Evolutionary conservation across 2,888 invertebrate species (phyloP).

Genomic region (Phytoseiulus persimilis): DNA sequence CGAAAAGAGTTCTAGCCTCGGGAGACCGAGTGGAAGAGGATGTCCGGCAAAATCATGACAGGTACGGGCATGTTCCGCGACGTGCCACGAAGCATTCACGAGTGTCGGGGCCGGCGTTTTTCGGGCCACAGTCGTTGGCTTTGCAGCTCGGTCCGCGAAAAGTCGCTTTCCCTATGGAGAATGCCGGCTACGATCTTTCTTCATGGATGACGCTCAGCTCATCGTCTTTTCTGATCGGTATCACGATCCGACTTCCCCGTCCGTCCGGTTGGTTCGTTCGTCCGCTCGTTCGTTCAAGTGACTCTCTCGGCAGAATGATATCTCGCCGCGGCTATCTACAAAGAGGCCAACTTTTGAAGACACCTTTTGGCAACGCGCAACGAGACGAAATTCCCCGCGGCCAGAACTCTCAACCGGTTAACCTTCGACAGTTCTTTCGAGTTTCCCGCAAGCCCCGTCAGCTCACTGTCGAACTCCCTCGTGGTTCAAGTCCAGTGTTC

Average conservation of each 20-base stretch:
- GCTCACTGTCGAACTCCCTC: neutral
- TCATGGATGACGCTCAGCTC: slow-evolving; percentile 5
- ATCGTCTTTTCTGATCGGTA: slow-evolving; percentile 5
- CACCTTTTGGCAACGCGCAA: neutral
- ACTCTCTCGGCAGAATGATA: neutral
- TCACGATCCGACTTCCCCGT: slow-evolving; percentile 5
- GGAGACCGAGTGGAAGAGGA: no score
- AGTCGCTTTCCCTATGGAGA: slow-evolving; percentile 5
- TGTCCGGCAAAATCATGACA: neutral
- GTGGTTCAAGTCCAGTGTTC: no score
- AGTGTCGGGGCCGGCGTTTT: neutral
- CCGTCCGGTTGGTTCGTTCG: neutral
- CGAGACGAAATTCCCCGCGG: neutral
- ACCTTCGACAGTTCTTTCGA: neutral
- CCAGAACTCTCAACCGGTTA: neutral
- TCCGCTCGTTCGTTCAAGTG: neutral
- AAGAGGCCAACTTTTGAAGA: slow-evolving; percentile 5
- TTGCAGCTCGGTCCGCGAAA: neutral
- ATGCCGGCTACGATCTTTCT: neutral
- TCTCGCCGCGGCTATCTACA: neutral
- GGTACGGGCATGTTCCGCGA: neutral
- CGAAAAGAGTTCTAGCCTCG: no score
- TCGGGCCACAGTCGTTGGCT: neutral
- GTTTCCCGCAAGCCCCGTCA: neutral
- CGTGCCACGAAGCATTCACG: neutral